Percentiles rank a stretch among this genome's conserved stretches.
Evolutionary conservation across 2,797 vertebrate species (phyloP).

Genomic region (Falco novaeseelandiae): DNA sequence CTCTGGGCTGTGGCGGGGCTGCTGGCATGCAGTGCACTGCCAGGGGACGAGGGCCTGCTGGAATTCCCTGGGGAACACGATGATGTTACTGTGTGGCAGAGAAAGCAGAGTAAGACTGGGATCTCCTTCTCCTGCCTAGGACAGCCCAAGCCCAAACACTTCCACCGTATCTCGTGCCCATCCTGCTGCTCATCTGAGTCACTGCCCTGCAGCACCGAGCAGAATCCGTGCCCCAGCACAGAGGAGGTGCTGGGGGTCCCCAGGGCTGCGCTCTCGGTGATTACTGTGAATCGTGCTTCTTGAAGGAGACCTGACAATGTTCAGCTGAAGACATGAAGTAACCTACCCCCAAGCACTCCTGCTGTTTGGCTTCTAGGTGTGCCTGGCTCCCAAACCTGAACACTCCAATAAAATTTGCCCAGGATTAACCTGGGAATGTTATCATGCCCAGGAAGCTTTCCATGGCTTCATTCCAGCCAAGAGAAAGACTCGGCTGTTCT

Average conservation of each 20-base stretch:
- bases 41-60: slow-evolving; percentile 90
- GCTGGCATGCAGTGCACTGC: slow-evolving; percentile 79
- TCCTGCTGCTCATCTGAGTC: not conserved
- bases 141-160: not conserved
- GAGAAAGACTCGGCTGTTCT: not conserved
- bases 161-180: not conserved
- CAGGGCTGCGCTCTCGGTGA: not conserved
- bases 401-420: not conserved
- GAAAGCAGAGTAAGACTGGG: slow-evolving; percentile 30
- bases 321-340: not conserved
- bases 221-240: not conserved
- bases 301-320: not conserved
- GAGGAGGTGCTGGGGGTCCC: not conserved
- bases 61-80: slow-evolving; percentile 90
- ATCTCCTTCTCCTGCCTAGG: not conserved
- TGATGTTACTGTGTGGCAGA: slow-evolving; percentile 85
- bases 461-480: not conserved
- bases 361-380: not conserved
- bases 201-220: not conserved
- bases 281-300: not conserved
- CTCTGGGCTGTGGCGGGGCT: slow-evolving; percentile 84
- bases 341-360: not conserved
- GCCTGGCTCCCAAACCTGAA: not conserved
- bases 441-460: not conserved
- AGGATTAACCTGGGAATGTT: not conserved